Base-by-base conservation (phyloP, 2,113 vertebrate species). In the Procapra przewalskii region DNA sequence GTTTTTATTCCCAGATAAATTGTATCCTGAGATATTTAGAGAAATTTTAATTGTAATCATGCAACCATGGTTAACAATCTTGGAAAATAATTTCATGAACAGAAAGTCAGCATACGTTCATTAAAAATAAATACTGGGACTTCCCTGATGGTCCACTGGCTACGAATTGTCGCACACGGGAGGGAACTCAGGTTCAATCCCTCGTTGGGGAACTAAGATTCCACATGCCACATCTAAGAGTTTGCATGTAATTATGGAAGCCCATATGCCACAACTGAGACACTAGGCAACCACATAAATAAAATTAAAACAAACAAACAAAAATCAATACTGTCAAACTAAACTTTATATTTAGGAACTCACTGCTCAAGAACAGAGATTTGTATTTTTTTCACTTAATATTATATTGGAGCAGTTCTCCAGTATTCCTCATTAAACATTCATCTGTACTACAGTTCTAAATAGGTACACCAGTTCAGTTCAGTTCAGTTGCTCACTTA, bases 61-160 rank as follows among this genome's bases (percentile, higher is more conserved):
- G 13, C 14, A 52, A 94, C 29, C 81, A 88, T 59, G 43, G 19
- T 55, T 95, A 83, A 50, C 15, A 82, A 36, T 88, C 52, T 90
- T 64, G 92, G 50, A 94, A 94, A 83, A 86, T n/a, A 59, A 95
- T 71, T 89, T 84, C 81, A 50, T 90, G 36, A 89, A 71, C 14
- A 71, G 45, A 59, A 94, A 96, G 6, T 91, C 54, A 83, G 59
- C 54, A 45, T 86, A 43, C 27, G 79, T 81, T 79, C 15, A 48
- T 94, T 57, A 82, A 80, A 40, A 90, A 94, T 86, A 45, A 77
- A 43, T 43, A 43, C 23, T 27, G 36, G 71, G 23, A 14, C 36
- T 77, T 43, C 6, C 23, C 71, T 77, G 71, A 43, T 14, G 36
- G 36, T 43, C 12, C 36, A 77, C 36, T 77, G 71, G 21, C 36